phyloP scores from a whole-genome alignment of 2,888 invertebrate genomes.

The Hemistola chrysoprasaria region DNA sequence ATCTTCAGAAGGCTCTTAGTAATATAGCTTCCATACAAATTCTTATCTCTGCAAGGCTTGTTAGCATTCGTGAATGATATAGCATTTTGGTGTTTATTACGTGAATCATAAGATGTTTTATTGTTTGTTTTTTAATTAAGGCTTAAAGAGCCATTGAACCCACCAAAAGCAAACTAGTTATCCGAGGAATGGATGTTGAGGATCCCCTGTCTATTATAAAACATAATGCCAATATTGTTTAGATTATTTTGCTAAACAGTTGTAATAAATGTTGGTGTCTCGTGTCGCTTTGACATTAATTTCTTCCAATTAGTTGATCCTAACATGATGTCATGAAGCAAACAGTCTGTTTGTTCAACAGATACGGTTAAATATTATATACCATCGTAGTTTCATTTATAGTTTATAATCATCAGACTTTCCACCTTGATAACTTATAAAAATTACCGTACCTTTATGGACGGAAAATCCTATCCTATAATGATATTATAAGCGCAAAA shows the following conservation, averaged over 20 bases:
- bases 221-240: too few species aligned
- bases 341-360: conserved; percentile 20
- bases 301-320: conserved; percentile 16
- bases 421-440: too few species aligned
- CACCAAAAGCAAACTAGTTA: conserved; percentile 68
- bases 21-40: conserved; percentile 29
- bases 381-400: conserved; percentile 19
- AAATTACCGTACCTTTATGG: too few species aligned
- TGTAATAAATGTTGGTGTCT: conserved; percentile 9
- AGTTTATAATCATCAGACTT: not conserved
- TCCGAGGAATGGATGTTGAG: conserved; percentile 50
- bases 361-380: conserved; percentile 3
- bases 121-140: conserved; percentile 21
- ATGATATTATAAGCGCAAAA: too few species aligned
- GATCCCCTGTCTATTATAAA: conserved; percentile 28
- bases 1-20: conserved; percentile 21
- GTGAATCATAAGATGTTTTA: conserved; percentile 20
- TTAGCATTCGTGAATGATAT: conserved; percentile 15
- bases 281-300: conserved; percentile 29
- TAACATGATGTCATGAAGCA: conserved; percentile 52
- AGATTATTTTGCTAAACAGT: too few species aligned
- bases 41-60: conserved; percentile 38
- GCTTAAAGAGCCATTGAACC: conserved; percentile 61
- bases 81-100: conserved; percentile 28
- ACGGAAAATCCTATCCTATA: too few species aligned